Evolutionary conservation across 2,113 vertebrate genomes (phyloP), one percentile per base, ranked within the genome.

Genomic region (Macquaria australasica): DNA sequence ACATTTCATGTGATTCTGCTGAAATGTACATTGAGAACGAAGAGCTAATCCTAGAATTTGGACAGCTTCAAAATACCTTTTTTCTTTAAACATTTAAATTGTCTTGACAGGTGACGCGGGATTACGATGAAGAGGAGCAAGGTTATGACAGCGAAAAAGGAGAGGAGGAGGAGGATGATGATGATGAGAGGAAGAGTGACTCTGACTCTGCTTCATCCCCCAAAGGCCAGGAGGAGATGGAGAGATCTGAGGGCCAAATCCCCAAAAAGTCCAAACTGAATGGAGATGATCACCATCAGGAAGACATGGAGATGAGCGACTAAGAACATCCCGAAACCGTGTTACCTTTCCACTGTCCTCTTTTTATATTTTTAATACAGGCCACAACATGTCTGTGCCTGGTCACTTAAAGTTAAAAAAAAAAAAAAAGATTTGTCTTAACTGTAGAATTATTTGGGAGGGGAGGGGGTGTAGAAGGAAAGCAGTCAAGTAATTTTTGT

Each of bases 271-370:
- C 98, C 91, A 98, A 98, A 90, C 96, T 97, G 6, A 98, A 99
- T 0, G 98, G 98, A 37, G 98, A 99, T 0, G 98, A 99, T 85
- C 98, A 98, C 88, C 97, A 98, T 10, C 97, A 99, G 69, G 98
- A 98, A 89, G 98, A 99, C 94, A 99, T 99, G 98, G 98, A 99
- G 85, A 99, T 99, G 98, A 99, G 98, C 66, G 98, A 99, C 93
- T 99, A 93, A 97, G 41, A 20, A 11, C 59, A 10, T 74, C 73
- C 87, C 3, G 6, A 79, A 72, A 92, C 89, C 69, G 88, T 87
- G 20, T 84, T 70, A 25, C 91, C 93, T 90, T 94, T 92, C 91
- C 91, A 94, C 85, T 92, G 88, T 94, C 72, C 72, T 94, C 92
- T n/a, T 93, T 95, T 95, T 96, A 73, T 96, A 96, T 96, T 95